Evolutionary conservation across 2,797 vertebrate species (phyloP), one percentile per base, ranked within the genome.

Genomic region (Bucorvus abyssinicus): DNA sequence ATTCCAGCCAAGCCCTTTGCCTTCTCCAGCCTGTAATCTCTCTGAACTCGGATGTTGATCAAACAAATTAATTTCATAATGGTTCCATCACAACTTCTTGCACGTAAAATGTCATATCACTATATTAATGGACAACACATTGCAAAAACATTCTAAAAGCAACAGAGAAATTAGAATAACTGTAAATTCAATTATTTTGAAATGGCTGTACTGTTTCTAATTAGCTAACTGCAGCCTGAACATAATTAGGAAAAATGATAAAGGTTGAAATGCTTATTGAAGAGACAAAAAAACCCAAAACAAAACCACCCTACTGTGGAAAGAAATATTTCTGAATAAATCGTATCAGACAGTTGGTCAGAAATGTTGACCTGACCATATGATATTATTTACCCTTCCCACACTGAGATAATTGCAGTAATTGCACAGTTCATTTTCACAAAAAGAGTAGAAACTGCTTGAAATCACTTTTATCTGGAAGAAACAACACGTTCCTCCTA

Each of bases 141-240:
- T 20, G 21, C 71, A 84, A 75, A 83, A 90, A 55, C 20, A 50
- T 67, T 70, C 55, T 53, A 89, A 92, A 86, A 80, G 17, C 12
- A 40, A 30, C 29, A 42, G 6, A 78, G 8, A 78, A 85, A 56
- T n/a, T 29, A 56, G 38, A 87, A 19, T 36, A 80, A 38, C 63
- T 64, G 38, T 57, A 91, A 85, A 67, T 93, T 90, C 27, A 76
- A 44, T 83, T 92, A 84, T 83, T 87, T 89, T 78, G 27, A 93
- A 94, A 89, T 44, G 85, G 7, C 65, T 67, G 71, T 30, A 60
- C 42, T 81, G 56, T 30, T 89, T 50, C 64, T 86, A 85, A 69
- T 94, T 80, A 94, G 49, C 57, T 94, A 78, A 93, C 93, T 94
- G 49, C 18, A 63, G 40, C 53, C 45, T 81, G 64, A 55, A 45